phyloP scores from a whole-genome alignment of 2,888 invertebrate species.

The Papilio protenor region DNA sequence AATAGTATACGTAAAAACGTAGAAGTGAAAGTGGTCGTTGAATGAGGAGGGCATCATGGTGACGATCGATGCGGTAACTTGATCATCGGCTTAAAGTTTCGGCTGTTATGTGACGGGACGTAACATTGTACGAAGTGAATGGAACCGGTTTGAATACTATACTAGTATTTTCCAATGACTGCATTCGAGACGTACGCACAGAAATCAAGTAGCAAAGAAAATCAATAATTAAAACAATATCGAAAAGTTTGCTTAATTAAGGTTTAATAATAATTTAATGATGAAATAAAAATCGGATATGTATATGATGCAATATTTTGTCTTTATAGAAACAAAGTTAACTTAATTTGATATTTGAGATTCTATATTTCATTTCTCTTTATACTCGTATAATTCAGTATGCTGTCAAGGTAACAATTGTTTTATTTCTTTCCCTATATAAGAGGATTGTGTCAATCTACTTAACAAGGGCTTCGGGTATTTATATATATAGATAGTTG shows the following conservation, averaged over 20 bases:
- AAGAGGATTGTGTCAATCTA: conserved; percentile 18
- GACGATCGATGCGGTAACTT: conserved; percentile 53
- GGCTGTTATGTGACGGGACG: conserved; percentile 67
- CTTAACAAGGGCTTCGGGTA: conserved; percentile 21
- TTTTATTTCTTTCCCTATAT: conserved; percentile 4
- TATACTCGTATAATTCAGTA: neutral
- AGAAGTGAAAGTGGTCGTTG: conserved; percentile 57
- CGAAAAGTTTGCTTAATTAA: too few species aligned
- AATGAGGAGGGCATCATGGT: conserved; percentile 49
- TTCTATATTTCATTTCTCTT: neutral
- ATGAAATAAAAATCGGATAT: too few species aligned
- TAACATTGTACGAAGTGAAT: conserved; percentile 55
- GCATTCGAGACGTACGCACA: neutral
- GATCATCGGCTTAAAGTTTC: conserved; percentile 61
- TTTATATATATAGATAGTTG: conserved; percentile 2
- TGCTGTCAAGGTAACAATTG: neutral
- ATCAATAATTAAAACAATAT: neutral
- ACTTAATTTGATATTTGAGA: neutral
- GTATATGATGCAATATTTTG: too few species aligned
- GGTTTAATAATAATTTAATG: too few species aligned
- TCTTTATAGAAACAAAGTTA: neutral
- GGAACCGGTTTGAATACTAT: conserved; percentile 58
- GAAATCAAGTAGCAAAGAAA: neutral
- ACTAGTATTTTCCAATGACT: conserved; percentile 21
- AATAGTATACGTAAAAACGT: conserved; percentile 44